A percentile compares a stretch with the other conserved stretches of the same genome.
Evolutionary conservation across 2,888 invertebrate genomes (phyloP).

Genomic region (Diadromus collaris): DNA sequence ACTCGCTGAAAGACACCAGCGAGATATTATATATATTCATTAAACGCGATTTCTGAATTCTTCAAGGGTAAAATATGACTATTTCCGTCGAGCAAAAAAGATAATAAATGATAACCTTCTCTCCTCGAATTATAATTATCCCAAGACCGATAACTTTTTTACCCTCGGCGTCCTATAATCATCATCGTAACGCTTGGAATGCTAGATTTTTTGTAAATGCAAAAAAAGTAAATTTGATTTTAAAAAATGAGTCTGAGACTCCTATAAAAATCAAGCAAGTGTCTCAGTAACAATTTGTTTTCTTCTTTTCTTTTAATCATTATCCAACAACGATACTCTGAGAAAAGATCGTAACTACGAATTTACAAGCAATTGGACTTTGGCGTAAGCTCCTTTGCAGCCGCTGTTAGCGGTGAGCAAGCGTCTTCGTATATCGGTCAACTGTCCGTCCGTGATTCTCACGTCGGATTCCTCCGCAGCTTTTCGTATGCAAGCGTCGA

Average conservation of each 20-base stretch:
- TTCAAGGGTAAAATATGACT: neutral
- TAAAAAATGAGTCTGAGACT: neutral
- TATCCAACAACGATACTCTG: neutral
- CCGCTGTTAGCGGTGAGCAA: constrained; percentile 70
- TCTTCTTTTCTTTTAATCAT: too few species aligned
- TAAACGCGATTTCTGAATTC: neutral
- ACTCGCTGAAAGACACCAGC: neutral
- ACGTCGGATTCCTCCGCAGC: constrained; percentile 66
- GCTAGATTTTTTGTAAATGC: too few species aligned
- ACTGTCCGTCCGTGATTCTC: constrained; percentile 63
- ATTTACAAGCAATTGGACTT: constrained; percentile 67
- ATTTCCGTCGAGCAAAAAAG: neutral
- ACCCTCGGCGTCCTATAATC: neutral
- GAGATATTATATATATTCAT: neutral
- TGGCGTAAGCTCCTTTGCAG: constrained; percentile 76
- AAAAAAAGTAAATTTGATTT: neutral
- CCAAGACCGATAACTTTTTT: neutral
- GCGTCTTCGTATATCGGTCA: constrained; percentile 65
- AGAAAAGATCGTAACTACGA: constrained; percentile 29
- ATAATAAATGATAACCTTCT: neutral
- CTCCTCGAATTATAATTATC: neutral
- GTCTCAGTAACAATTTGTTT: neutral
- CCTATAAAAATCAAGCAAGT: neutral
- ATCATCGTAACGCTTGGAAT: neutral
- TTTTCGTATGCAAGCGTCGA: constrained; percentile 72